Percentiles rank a stretch among this genome's conserved stretches.
Evolutionary conservation across 2,113 vertebrate genomes (phyloP).

Genomic region (Clinocottus analis): DNA sequence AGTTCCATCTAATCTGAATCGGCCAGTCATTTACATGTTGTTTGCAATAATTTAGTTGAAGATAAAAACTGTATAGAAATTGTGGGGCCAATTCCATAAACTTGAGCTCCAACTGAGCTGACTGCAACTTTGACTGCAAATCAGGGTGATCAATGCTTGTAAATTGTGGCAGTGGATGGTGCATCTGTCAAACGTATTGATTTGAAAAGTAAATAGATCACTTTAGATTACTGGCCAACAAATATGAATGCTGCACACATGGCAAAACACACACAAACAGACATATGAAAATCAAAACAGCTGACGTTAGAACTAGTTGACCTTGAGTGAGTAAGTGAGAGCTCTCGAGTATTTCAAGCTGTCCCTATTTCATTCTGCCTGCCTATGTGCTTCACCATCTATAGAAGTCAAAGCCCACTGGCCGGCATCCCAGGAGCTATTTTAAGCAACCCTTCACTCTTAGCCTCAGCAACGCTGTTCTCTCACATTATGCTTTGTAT

Average conservation of each 20-base stretch:
- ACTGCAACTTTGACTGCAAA: no score
- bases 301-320: conserved; percentile 90
- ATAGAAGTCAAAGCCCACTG: conserved; percentile 93
- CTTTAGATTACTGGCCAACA: neutral
- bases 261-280: conserved; percentile 46
- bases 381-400: conserved; percentile 95
- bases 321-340: conserved; percentile 90
- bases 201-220: conserved; percentile 23
- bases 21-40: neutral
- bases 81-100: neutral
- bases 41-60: neutral
- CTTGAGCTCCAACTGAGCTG: conserved; percentile 10
- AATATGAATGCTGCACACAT: conserved; percentile 25
- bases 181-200: conserved; percentile 29
- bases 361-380: conserved; percentile 89
- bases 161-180: conserved; percentile 16
- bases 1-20: neutral
- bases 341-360: conserved; percentile 89
- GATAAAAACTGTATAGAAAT: neutral
- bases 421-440: conserved; percentile 87
- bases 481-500: conserved; percentile 81
- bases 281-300: conserved; percentile 77
- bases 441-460: conserved; percentile 86
- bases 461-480: conserved; percentile 56
- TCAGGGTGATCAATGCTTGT: no score